Base-by-base conservation (phyloP, 35 echinoderm and acorn worm species). In the Nesometra sesokonis region DNA sequence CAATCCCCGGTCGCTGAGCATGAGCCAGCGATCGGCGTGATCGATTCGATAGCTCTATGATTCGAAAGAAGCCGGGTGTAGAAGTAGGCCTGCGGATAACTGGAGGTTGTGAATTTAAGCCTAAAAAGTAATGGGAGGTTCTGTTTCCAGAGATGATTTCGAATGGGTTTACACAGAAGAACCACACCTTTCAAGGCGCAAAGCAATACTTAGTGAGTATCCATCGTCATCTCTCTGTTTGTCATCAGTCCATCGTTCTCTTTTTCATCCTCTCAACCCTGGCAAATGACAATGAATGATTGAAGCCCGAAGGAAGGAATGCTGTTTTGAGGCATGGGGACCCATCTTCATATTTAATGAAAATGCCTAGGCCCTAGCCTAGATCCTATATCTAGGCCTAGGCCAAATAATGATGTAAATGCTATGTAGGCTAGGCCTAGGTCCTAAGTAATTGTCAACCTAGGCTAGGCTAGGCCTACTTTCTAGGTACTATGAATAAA, bases 111-210 rank as follows among this genome's bases (percentile, higher is more conserved):
- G 81, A 30, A 35, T 38, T 33, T 40, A 29, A 29, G n/a, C 46
- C 19, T 47, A 15, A 32, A 47, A 32, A 47, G 93, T 89, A 32
- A 97, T 97, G 95, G 95, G 95, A 34, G 85, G 80, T 19, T 86
- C 92, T 23, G 95, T 93, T 33, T 91, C 95, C 23, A 91, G 92
- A 77, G 86, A 86, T 35, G 95, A 97, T 84, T 97, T 97, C 84
- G 92, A 93, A 15, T 97, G 95, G 95, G 90, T 93, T 34, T 97
- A 97, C 76, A 93, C 95, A 27, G 95, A 97, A 78, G 95, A 97
- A 92, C 95, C 95, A 35, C 95, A 97, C 83, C 86, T 93, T n/a
- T 94, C 95, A 43, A 94, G 95, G 47, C 87, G 95, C 35, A 97
- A 97, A 83, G 95, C 93, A 87, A 97, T 97, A 89, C 85, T 97